Percentiles rank a stretch among this genome's conserved stretches.
These are phyloP conservation scores for Falco naumanni DNA, from an alignment of 2,797 vertebrate species.

Conservation along the genomic window DNA sequence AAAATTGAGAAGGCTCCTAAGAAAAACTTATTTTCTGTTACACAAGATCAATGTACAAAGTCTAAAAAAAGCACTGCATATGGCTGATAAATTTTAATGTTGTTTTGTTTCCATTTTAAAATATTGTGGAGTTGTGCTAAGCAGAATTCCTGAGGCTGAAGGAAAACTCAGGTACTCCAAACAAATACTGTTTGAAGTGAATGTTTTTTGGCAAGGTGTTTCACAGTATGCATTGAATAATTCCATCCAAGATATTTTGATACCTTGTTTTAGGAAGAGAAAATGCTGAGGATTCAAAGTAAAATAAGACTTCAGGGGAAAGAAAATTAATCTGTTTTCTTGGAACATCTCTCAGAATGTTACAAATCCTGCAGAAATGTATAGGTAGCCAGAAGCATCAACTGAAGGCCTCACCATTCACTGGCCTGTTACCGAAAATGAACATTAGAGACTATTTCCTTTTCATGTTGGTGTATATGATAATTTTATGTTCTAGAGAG, in stretches of 20 bases:
- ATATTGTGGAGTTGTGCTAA: conserved; percentile 26
- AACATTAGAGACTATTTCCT: background rate
- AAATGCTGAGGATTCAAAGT: conserved; percentile 65
- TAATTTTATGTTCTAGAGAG: background rate
- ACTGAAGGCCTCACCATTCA: background rate
- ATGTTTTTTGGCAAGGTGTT: conserved; percentile 60
- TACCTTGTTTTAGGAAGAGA: conserved; percentile 68
- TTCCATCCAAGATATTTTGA: conserved; percentile 62
- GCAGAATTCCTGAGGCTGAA: conserved; percentile 69
- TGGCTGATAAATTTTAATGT: conserved; percentile 3
- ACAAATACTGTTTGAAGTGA: conserved; percentile 66
- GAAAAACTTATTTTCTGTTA: background rate
- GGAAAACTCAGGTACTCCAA: conserved; percentile 67
- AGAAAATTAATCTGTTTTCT: conserved; percentile 51
- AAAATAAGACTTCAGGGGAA: conserved; percentile 32
- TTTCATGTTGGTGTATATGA: background rate
- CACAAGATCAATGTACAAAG: background rate
- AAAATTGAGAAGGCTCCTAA: background rate
- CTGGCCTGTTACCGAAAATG: background rate
- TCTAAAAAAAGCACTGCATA: background rate
- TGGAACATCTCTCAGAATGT: conserved; percentile 47
- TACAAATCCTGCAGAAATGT: conserved; percentile 43
- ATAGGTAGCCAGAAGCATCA: conserved; percentile 51
- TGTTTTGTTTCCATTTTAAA: conserved; percentile 49
- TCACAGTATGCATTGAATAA: conserved; percentile 38